Conservation (phyloP, 2,888 invertebrate species). For the Eristalis tenax region DNA sequence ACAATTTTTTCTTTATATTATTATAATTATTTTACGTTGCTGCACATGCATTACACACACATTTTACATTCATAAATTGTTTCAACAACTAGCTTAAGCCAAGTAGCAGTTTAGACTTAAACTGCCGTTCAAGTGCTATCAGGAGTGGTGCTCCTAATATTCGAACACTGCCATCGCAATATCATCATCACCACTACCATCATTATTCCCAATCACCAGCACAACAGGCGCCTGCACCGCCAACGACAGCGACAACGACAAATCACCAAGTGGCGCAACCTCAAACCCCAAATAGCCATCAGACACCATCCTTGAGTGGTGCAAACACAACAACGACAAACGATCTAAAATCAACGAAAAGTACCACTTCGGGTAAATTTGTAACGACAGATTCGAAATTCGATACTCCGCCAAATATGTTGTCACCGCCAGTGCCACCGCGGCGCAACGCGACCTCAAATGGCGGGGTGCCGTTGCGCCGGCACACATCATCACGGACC, state of each 20-base stretch:
- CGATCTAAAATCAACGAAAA: slow-evolving; percentile 16
- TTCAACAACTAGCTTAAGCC: slow-evolving; percentile 78
- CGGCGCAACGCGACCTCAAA: slow-evolving; percentile 74
- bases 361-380: slow-evolving; percentile 45
- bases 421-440: slow-evolving; percentile 80
- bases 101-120: slow-evolving; percentile 76
- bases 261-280: slow-evolving; percentile 71
- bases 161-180: slow-evolving; percentile 67
- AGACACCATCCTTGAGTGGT: slow-evolving; percentile 33
- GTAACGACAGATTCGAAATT: slow-evolving; percentile 77
- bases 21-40: slow-evolving; percentile 73
- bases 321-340: neutral
- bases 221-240: slow-evolving; percentile 73
- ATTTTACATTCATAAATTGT: slow-evolving; percentile 71
- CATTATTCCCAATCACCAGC: slow-evolving; percentile 61
- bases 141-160: slow-evolving; percentile 52
- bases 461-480: slow-evolving; percentile 70
- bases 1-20: slow-evolving; percentile 71
- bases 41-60: slow-evolving; percentile 72
- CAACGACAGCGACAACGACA: slow-evolving; percentile 73
- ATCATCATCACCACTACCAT: slow-evolving; percentile 69
- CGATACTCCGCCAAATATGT: slow-evolving; percentile 80
- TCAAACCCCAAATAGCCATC: slow-evolving; percentile 53
- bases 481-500: slow-evolving; percentile 77
- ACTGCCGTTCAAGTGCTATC: slow-evolving; percentile 69